These are phyloP conservation scores for Poecilia gillii DNA, from an alignment of 2,797 vertebrate species.

Conservation along the genomic window DNA sequence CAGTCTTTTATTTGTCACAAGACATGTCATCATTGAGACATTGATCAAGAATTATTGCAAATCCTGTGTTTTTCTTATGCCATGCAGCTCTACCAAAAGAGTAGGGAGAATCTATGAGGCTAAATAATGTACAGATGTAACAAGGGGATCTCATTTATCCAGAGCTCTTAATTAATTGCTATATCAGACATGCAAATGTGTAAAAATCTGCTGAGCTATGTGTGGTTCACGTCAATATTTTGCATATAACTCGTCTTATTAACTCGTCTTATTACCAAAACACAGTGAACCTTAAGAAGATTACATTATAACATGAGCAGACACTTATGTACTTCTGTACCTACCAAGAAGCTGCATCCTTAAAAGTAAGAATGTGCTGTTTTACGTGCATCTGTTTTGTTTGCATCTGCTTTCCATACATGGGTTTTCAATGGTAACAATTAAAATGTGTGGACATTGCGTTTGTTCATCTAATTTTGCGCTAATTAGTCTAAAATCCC, in stretches of 20 bases:
- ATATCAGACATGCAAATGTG: neutral
- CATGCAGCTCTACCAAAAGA: neutral
- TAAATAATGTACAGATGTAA: constrained; percentile 9
- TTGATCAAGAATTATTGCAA: neutral
- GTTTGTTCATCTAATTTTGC: neutral
- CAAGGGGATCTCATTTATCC: neutral
- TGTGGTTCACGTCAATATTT: neutral
- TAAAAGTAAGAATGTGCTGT: neutral
- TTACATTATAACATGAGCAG: neutral
- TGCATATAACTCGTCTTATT: neutral
- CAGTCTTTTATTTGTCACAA: neutral
- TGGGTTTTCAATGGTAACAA: neutral
- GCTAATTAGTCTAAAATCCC: neutral
- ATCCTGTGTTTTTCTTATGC: neutral
- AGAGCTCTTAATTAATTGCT: neutral
- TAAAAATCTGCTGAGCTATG: neutral
- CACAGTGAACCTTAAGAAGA: neutral
- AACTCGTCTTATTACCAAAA: neutral
- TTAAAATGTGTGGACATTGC: neutral
- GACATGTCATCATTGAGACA: neutral
- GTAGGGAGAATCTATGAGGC: constrained; percentile 29
- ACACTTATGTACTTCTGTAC: neutral
- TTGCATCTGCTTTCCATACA: neutral
- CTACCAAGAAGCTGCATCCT: neutral
- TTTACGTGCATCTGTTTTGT: constrained; percentile 7